Evolutionary conservation across 1,140 invertebrate genomes (phyloP), one percentile per base, ranked within the genome.

Genomic region (Phymastichus coffea): DNA sequence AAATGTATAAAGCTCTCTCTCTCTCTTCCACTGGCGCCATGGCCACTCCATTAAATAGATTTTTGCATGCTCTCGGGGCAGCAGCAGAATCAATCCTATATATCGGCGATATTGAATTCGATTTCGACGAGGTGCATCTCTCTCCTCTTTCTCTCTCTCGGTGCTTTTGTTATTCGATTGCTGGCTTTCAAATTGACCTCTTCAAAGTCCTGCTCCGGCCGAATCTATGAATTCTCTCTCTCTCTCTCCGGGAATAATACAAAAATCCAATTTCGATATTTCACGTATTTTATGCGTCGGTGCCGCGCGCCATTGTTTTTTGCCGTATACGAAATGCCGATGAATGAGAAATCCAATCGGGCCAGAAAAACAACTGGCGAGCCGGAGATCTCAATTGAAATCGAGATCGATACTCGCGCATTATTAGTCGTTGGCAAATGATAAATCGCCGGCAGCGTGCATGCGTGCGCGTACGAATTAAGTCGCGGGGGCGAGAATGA

Each of bases 1-100:
- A 80, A 79, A 76, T 78, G 64, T 65, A 72, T 76, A 73, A 77
- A 79, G 70, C 72, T 67, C 68, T 67, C 76, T 78, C 71, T 72
- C n/a, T n/a, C n/a, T n/a, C n/a, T n/a, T n/a, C n/a, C n/a, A n/a
- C n/a, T n/a, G n/a, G n/a, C n/a, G n/a, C n/a, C n/a, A n/a, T n/a
- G n/a, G n/a, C n/a, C 63, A 61, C 57, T 70, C 59, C 66, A 74
- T 76, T 72, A 73, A 74, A 75, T 65, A 66, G 55, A 30, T 66
- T 70, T 71, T 73, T 72, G 61, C 48, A 28, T 56, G 38, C 12
- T 54, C 38, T 41, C 23, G 19, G 52, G 33, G 40, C 14, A 10
- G 25, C 48, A 8, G 25, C 25, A 37, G 30, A 61, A 49, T 61
- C 59, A 55, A 56, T 61, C 52, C 44, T 37, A 26, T 47, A 51